Conservation (phyloP, 2,113 vertebrate species). For the Sander lucioperca region DNA sequence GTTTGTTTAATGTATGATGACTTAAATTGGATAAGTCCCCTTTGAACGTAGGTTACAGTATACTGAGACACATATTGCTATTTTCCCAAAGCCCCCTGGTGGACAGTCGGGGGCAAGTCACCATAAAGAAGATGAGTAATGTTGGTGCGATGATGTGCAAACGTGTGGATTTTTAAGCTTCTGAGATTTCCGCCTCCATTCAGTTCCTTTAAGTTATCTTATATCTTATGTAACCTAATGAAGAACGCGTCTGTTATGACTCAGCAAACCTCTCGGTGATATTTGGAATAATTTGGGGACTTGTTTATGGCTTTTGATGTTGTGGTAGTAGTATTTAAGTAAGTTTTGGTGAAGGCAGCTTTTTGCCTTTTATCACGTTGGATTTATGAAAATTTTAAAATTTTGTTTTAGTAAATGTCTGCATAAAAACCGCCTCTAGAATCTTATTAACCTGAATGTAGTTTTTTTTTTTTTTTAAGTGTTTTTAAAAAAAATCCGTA, state of each 20-base stretch:
- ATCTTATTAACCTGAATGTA: not conserved
- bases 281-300: no score
- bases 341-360: no score
- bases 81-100: conserved; percentile 60
- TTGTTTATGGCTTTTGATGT: no score
- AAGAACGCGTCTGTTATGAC: no score
- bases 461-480: not conserved
- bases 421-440: no score
- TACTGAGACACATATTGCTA: not conserved
- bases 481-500: not conserved
- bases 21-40: fast-evolving
- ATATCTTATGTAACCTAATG: no score
- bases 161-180: not conserved
- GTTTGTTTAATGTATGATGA: fast-evolving
- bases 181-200: not conserved
- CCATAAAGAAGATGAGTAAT: not conserved
- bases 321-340: no score
- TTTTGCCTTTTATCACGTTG: no score
- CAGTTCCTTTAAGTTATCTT: not conserved
- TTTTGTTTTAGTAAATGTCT: no score
- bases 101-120: conserved; percentile 24
- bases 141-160: not conserved
- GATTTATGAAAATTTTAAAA: no score
- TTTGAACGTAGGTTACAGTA: fast-evolving
- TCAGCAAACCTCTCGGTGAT: no score